These are phyloP conservation scores for Pseudomyrmex sp. DNA, from an alignment of 1,140 invertebrate species.

Conservation along the genomic window DNA sequence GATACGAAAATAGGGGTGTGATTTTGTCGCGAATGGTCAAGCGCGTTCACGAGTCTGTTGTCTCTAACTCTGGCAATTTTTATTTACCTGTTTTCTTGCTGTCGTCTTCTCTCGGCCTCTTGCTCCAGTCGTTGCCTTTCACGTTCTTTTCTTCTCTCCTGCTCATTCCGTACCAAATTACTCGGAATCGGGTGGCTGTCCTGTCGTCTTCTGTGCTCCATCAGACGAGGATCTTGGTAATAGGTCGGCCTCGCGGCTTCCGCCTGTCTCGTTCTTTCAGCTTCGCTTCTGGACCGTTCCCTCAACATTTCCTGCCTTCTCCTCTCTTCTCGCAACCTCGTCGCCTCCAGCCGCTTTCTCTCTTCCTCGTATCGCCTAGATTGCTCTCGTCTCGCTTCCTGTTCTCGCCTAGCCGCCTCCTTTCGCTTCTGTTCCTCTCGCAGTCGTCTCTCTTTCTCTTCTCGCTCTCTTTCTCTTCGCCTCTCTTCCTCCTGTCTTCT, in stretches of 20 bases:
- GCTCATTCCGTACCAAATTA: slow-evolving; percentile 48
- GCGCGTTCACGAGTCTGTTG: no score
- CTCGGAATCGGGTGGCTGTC: slow-evolving; percentile 54
- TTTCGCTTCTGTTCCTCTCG: slow-evolving; percentile 31
- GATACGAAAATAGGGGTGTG: slow-evolving; percentile 18
- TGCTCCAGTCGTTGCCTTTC: slow-evolving; percentile 38
- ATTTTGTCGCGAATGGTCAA: slow-evolving; percentile 50
- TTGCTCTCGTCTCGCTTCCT: slow-evolving; percentile 60
- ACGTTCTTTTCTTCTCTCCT: slow-evolving; percentile 54
- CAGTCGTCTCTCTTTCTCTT: slow-evolving; percentile 42
- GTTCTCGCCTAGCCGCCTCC: slow-evolving; percentile 65
- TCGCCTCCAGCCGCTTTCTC: slow-evolving; percentile 60
- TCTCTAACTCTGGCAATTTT: neutral
- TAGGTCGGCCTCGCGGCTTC: slow-evolving; percentile 18
- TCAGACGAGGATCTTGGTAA: slow-evolving; percentile 42
- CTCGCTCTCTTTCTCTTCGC: slow-evolving; percentile 16
- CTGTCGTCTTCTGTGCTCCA: slow-evolving; percentile 51
- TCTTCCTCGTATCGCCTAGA: slow-evolving; percentile 71
- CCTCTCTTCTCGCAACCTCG: slow-evolving; percentile 55
- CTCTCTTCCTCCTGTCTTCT: slow-evolving; percentile 33
- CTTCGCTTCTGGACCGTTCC: slow-evolving; percentile 29
- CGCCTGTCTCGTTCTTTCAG: slow-evolving; percentile 14
- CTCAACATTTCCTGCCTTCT: slow-evolving; percentile 45
- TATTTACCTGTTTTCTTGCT: slow-evolving; percentile 26
- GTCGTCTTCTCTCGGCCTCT: slow-evolving; percentile 56